These are phyloP conservation scores for Drosophila funebris DNA, from an alignment of 1,140 invertebrate genomes.

Conservation along the genomic window DNA sequence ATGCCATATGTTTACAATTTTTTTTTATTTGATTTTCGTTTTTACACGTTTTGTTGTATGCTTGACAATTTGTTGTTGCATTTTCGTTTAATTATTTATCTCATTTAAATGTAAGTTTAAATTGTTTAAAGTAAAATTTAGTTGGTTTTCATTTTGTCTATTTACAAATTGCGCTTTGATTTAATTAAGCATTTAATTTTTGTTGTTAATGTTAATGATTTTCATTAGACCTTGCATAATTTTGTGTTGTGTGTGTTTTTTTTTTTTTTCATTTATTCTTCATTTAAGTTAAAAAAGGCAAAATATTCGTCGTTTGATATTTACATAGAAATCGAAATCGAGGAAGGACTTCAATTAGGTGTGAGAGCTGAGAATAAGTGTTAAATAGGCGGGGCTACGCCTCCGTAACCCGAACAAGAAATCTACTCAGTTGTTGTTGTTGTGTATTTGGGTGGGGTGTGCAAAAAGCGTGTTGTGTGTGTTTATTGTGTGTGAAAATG, in stretches of 20 bases:
- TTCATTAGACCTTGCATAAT: conserved; percentile 9
- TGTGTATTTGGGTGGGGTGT: conserved; percentile 31
- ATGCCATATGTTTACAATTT: conserved; percentile 60
- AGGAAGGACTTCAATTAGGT: conserved; percentile 21
- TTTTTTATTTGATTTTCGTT: conserved; percentile 75
- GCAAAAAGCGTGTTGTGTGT: not conserved
- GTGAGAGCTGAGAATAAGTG: conserved; percentile 50
- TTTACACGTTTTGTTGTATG: conserved; percentile 68
- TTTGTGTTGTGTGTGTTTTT: conserved; percentile 44
- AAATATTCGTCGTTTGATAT: conserved; percentile 68
- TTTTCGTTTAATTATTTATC: conserved; percentile 48
- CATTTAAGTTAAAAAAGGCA: conserved; percentile 46
- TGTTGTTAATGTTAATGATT: conserved; percentile 29
- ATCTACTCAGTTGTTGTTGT: conserved; percentile 19
- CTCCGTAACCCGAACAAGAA: conserved; percentile 25
- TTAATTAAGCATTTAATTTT: conserved; percentile 18
- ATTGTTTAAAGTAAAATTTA: conserved; percentile 66
- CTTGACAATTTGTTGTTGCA: conserved; percentile 67
- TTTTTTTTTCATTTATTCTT: conserved; percentile 40
- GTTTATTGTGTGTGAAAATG: conserved; percentile 13
- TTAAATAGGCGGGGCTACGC: conserved; percentile 57
- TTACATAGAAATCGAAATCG: conserved; percentile 59
- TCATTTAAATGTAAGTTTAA: conserved; percentile 51
- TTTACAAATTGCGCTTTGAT: conserved; percentile 56
- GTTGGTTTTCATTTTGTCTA: conserved; percentile 48